Base-by-base conservation (phyloP, 1,140 invertebrate genomes). In the Drosophila biarmipes region DNA sequence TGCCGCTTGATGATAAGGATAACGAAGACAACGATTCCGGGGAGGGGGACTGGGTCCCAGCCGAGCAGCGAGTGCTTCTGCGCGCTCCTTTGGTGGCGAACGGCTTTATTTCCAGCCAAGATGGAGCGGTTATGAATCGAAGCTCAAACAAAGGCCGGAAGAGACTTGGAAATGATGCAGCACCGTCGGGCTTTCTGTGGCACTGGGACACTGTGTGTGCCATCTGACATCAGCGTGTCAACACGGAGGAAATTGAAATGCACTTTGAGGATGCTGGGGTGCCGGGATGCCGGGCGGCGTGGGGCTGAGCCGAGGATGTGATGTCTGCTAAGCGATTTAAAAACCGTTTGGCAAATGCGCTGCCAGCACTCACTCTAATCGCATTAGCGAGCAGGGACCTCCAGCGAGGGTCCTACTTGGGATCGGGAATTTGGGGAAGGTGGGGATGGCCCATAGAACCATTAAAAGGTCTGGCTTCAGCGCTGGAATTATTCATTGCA, bases 201-300 rank as follows among this genome's bases (percentile, higher is more conserved):
- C 24, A 24, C 24, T 24, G 24, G 24, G 24, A 24, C 42, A 34
- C n/a, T 31, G 54, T 27, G 12, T 46, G 42, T 43, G 21, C 43
- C 34, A 48, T 11, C 43, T 31, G 59, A 53, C 51, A 37, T 34
- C 15, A 52, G 15, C 37, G 58, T 53, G 49, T 53, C 75, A 35
- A 37, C 61, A 59, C 42, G 24, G 31, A 38, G 80, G 76, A 85
- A 80, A 85, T 84, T 73, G 76, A 72, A 85, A 63, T 85, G 72
- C 80, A 85, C 57, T 84, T 66, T 61, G 2, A 21, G 19, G 24
- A 14, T 6, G 24, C 4, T 15, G 24, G 29, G 6, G 35, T 12
- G 14, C 14, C 14, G 31, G 11, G 8, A 37, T 6, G 5, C 11
- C 2, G 21, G 1, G 8, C 8, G 21, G 1, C 6, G 3, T 42